These are phyloP conservation scores for Antheraea yamamai DNA, from an alignment of 2,888 invertebrate species.

Conservation along the genomic window DNA sequence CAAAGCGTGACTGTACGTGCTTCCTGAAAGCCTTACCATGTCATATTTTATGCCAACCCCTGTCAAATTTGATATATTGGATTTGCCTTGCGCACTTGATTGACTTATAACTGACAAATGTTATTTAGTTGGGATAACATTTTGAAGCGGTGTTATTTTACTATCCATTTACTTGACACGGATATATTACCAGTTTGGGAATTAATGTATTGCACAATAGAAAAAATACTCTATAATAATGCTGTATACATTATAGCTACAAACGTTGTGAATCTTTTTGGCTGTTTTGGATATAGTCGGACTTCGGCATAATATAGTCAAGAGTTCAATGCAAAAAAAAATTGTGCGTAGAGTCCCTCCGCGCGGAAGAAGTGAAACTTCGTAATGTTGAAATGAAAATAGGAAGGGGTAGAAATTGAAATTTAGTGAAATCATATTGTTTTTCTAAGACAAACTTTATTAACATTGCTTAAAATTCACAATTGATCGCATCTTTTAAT, in stretches of 20 bases:
- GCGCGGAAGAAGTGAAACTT: too few relatives aligned
- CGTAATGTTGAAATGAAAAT: too few relatives aligned
- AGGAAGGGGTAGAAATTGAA: too few relatives aligned
- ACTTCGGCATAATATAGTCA: too few relatives aligned
- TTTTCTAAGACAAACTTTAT: too few relatives aligned
- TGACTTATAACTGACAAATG: slow-evolving; percentile 53
- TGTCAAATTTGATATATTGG: slow-evolving; percentile 76
- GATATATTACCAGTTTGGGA: not conserved
- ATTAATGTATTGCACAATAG: not conserved
- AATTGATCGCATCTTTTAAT: too few relatives aligned
- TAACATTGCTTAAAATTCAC: too few relatives aligned
- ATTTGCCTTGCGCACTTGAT: slow-evolving; percentile 55
- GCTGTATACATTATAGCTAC: not conserved
- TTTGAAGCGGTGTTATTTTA: slow-evolving; percentile 7
- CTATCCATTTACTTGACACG: not conserved
- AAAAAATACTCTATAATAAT: not conserved
- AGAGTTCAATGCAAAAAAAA: too few relatives aligned
- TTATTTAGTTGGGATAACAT: slow-evolving; percentile 29
- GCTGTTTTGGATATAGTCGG: not conserved
- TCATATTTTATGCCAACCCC: slow-evolving; percentile 64
- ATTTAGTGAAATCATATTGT: too few relatives aligned
- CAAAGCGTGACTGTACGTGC: slow-evolving; percentile 28
- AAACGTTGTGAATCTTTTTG: not conserved
- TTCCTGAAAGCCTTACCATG: slow-evolving; percentile 71
- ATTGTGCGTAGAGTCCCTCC: too few relatives aligned